A percentile compares a stretch with the other conserved stretches of the same genome.
phyloP scores from a whole-genome alignment of 2,888 invertebrate genomes.

The Uropetala carovei region DNA sequence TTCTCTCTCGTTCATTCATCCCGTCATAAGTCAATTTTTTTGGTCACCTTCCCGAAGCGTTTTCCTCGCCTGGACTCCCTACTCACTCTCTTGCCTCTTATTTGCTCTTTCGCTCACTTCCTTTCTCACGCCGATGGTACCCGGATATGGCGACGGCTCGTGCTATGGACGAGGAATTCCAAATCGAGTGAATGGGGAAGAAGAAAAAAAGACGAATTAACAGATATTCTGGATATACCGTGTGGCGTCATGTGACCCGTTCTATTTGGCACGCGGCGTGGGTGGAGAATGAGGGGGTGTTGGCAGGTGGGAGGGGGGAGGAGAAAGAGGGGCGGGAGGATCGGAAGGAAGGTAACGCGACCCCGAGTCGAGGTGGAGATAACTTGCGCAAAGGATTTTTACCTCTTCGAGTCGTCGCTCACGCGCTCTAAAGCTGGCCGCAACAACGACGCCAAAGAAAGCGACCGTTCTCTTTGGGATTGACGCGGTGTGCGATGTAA shows the following conservation, averaged over 20 bases:
- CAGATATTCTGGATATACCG: not conserved
- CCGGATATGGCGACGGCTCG: not conserved
- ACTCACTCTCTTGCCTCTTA: no score
- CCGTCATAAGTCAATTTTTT: no score
- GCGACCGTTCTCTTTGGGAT: not conserved
- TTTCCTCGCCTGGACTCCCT: no score
- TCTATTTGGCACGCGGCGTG: conserved; percentile 19
- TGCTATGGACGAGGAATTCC: not conserved
- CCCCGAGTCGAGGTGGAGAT: not conserved
- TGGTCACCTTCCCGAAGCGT: no score
- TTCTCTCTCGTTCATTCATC: no score
- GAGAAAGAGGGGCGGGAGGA: not conserved
- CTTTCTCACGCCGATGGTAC: conserved; percentile 5
- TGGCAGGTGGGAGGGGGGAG: no score
- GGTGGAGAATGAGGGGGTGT: not conserved
- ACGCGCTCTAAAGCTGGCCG: not conserved
- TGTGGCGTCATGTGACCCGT: not conserved
- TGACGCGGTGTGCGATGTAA: not conserved
- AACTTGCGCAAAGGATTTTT: not conserved
- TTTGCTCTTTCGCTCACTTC: not conserved
- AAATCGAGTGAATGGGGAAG: not conserved
- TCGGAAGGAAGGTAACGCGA: conserved; percentile 11
- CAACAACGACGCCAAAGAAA: conserved; percentile 1
- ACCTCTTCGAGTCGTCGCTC: not conserved
- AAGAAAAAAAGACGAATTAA: not conserved